phyloP scores from a whole-genome alignment of 2,113 vertebrate species.

The Sebastes schlegelii region DNA sequence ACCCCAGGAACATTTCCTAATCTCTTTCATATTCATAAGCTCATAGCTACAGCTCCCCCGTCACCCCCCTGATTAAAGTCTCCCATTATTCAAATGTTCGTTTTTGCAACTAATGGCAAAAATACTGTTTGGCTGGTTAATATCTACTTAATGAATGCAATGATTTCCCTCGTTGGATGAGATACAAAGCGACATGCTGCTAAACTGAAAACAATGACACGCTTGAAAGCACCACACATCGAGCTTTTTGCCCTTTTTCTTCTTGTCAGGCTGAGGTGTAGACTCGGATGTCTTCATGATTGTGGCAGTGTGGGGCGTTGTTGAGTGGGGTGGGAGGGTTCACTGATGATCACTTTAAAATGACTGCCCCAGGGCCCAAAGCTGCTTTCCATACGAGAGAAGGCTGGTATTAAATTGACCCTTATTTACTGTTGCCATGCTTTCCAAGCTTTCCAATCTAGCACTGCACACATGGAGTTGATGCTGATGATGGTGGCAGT shows the following conservation, averaged over 20 bases:
- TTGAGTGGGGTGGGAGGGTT: slow-evolving; percentile 9
- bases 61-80: slow-evolving; percentile 40
- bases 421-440: slow-evolving; percentile 6
- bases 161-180: slow-evolving; percentile 52
- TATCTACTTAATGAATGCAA: not conserved
- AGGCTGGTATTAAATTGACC: slow-evolving; percentile 1
- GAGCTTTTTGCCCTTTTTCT: not conserved
- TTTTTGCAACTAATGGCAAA: not conserved
- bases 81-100: slow-evolving; percentile 35
- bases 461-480: too few relatives aligned
- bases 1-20: slow-evolving; percentile 8
- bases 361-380: slow-evolving; percentile 23
- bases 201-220: slow-evolving; percentile 13
- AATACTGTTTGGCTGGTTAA: slow-evolving; percentile 48
- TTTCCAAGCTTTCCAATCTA: not conserved
- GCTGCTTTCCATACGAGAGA: slow-evolving; percentile 13
- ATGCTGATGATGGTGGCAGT: too few relatives aligned
- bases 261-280: not conserved
- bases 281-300: slow-evolving; percentile 16
- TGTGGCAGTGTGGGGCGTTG: not conserved
- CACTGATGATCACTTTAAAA: slow-evolving; percentile 43
- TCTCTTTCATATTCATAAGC: slow-evolving; percentile 50
- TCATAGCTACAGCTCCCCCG: slow-evolving; percentile 27
- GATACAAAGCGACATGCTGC: slow-evolving; percentile 16
- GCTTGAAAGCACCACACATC: not conserved